Conservation (phyloP, 2,113 vertebrate genomes). For the Antennarius striatus region DNA sequence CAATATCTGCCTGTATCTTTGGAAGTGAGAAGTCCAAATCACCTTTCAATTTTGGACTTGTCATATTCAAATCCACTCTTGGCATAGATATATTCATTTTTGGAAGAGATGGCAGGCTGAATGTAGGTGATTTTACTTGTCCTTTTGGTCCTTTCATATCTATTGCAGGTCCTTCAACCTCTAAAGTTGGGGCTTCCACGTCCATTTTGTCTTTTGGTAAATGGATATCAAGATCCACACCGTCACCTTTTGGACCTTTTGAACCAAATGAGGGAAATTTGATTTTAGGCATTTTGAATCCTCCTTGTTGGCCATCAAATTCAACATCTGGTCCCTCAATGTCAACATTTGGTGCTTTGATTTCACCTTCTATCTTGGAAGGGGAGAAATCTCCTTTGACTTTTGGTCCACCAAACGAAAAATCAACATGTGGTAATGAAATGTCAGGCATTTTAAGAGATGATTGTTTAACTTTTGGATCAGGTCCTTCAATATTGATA, state of each 20-base stretch:
- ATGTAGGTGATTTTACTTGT: conserved; percentile 37
- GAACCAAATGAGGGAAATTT: conserved; percentile 9
- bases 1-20: conserved; percentile 14
- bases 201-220: conserved; percentile 46
- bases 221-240: conserved; percentile 23
- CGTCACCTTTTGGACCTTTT: not conserved
- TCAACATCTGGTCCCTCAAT: conserved; percentile 11
- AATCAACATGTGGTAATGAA: not conserved
- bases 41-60: conserved; percentile 55
- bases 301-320: not conserved
- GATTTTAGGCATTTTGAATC: conserved; percentile 5
- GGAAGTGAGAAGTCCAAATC: conserved; percentile 68
- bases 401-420: not conserved
- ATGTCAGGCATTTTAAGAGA: not conserved
- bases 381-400: conserved; percentile 6
- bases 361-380: not conserved
- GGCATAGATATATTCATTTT: conserved; percentile 31
- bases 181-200: conserved; percentile 1
- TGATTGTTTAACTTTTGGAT: conserved; percentile 32
- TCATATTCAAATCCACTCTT: conserved; percentile 75
- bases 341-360: not conserved
- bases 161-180: conserved; percentile 47
- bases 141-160: conserved; percentile 65
- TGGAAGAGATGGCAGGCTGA: not conserved
- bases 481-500: conserved; percentile 54